Evolutionary conservation across 2,113 vertebrate species (phyloP).

Genomic region (Danionella cerebrum): DNA sequence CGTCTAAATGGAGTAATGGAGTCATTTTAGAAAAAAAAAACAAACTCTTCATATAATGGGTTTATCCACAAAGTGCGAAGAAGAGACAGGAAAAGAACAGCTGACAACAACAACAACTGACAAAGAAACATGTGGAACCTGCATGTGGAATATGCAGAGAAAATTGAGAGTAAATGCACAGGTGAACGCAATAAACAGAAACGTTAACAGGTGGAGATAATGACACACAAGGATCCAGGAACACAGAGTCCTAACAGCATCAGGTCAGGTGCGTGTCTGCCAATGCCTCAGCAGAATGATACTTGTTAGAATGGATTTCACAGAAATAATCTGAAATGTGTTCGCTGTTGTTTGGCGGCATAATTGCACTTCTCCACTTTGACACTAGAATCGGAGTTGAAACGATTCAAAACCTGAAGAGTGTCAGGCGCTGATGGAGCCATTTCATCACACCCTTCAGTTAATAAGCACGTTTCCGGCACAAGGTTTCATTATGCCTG

Average conservation of each 20-base stretch:
- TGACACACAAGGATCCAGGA: background rate
- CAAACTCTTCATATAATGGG: no score
- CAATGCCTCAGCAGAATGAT: background rate
- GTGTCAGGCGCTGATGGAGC: background rate
- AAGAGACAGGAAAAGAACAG: no score
- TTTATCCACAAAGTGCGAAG: no score
- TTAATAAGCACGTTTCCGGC: background rate
- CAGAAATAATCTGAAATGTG: background rate
- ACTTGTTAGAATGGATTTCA: background rate
- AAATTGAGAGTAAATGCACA: no score
- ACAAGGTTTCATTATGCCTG: background rate
- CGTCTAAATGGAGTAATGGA: no score
- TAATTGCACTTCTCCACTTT: background rate
- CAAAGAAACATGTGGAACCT: no score
- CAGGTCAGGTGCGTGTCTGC: background rate
- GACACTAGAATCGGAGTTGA: background rate
- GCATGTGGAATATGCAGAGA: no score
- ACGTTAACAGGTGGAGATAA: background rate
- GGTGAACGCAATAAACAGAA: background rate
- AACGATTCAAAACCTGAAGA: background rate
- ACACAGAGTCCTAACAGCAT: no score
- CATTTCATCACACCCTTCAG: background rate
- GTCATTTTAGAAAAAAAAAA: no score
- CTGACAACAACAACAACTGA: no score
- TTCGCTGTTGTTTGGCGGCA: background rate